A percentile compares a stretch with the other conserved stretches of the same genome.
phyloP scores from a whole-genome alignment of 2,888 invertebrate species.

The Drosophila helvetica region DNA sequence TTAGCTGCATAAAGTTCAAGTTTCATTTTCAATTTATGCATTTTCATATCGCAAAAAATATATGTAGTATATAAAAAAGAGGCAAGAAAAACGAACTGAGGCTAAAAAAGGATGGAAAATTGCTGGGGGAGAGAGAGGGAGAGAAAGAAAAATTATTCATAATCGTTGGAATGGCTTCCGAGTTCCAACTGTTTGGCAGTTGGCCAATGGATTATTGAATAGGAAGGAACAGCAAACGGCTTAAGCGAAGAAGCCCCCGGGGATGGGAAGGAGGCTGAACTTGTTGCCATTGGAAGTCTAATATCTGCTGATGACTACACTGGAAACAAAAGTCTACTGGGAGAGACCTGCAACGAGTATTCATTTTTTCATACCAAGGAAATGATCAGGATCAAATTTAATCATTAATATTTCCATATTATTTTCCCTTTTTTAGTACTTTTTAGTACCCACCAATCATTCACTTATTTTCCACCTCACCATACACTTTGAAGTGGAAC shows the following conservation, averaged over 20 bases:
- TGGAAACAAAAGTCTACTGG: background rate
- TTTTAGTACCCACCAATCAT: no score
- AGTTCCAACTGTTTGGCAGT: constrained; percentile 64
- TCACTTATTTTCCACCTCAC: no score
- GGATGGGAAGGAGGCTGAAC: background rate
- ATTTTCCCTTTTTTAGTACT: no score
- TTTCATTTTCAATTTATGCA: constrained; percentile 73
- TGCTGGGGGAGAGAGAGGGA: background rate
- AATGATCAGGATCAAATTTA: no score
- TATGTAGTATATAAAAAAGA: constrained; percentile 2
- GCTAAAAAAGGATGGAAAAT: background rate
- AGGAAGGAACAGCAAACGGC: constrained; percentile 24
- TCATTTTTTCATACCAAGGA: no score
- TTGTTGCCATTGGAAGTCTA: constrained; percentile 35
- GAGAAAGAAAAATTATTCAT: constrained; percentile 63
- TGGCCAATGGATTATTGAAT: constrained; percentile 69
- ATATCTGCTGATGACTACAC: background rate
- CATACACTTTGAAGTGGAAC: no score
- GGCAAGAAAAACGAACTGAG: background rate
- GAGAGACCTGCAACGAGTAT: no score
- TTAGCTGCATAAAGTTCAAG: constrained; percentile 73
- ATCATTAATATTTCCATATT: no score
- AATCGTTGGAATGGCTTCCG: constrained; percentile 69
- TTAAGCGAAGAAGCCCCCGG: background rate
- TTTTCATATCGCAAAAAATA: constrained; percentile 53